Conservation (phyloP, 2,888 invertebrate species). For the Philhelius pedissequus region DNA sequence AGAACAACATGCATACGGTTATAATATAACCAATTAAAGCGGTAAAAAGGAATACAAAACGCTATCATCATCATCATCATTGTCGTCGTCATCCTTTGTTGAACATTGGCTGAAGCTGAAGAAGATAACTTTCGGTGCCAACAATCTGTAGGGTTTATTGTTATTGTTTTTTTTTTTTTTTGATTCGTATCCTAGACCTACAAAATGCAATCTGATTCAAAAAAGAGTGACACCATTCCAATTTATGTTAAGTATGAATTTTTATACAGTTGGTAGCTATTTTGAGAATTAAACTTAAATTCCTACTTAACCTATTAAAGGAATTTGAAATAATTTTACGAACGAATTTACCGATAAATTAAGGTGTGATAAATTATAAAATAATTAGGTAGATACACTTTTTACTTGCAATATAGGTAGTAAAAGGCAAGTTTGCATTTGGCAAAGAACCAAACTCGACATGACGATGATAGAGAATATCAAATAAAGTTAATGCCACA, state of each 20-base stretch:
- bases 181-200: conserved; percentile 54
- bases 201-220: conserved; percentile 28
- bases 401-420: too few relatives aligned
- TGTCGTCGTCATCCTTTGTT: conserved; percentile 35
- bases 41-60: conserved; percentile 32
- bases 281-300: neutral
- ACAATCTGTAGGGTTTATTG: conserved; percentile 23
- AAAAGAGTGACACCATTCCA: neutral
- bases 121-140: conserved; percentile 63
- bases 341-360: too few relatives aligned
- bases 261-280: neutral
- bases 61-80: conserved; percentile 32
- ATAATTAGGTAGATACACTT: too few relatives aligned
- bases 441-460: too few relatives aligned
- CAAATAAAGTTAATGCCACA: too few relatives aligned
- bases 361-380: too few relatives aligned
- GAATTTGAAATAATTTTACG: too few relatives aligned
- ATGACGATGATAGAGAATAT: too few relatives aligned
- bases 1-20: conserved; percentile 21
- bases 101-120: conserved; percentile 53
- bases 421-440: too few relatives aligned
- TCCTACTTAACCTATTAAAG: neutral
- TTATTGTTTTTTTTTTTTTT: neutral
- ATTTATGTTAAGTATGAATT: conserved; percentile 6
- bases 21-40: conserved; percentile 56